Base-by-base conservation (phyloP, 1,140 invertebrate genomes). In the Lordiphosa mommai region DNA sequence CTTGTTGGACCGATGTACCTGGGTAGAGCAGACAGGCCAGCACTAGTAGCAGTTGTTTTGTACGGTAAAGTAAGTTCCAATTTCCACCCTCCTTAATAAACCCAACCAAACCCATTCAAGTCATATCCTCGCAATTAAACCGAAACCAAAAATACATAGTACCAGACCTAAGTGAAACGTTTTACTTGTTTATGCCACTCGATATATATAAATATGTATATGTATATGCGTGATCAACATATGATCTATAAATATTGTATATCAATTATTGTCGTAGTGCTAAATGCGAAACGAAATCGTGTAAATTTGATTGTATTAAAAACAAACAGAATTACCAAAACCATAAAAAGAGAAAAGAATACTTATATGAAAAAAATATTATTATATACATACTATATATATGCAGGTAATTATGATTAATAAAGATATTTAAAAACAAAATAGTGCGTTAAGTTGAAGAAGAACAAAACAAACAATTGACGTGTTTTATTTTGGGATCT, bases 251-350 rank as follows among this genome's bases (percentile, higher is more conserved):
- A 63, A 59, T 70, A 74, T 68, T 73, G 67, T 80, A 84, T 67
- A 84, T 80, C 76, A 82, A 80, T 76, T 82, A 80, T 76, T 80
- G 76, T 80, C 72, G 76, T 80, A 80, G 76, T 63, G 53, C 65
- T 80, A 47, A 63, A 43, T 34, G 20, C 10, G 27, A 48, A 53
- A 68, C 49, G 64, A 72, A 82, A 61, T 76, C 44, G 77, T 82
- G 76, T 84, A 84, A 76, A 84, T 76, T 82, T 84, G 46, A 84
- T 84, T 82, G 76, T 82, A 82, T 76, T 84, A 84, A 71, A 72
- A 56, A 38, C 34, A 40, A 50, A 53, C 9, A 20, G 44, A 60
- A 53, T 60, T 47, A 43, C 20, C 32, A 44, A 40, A 40, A 65
- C 40, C 51, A 36, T 47, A 64, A 69, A 52, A 66, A 48, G 51